phyloP scores from a whole-genome alignment of 1,140 invertebrate genomes.

The Streblospio benedicti region DNA sequence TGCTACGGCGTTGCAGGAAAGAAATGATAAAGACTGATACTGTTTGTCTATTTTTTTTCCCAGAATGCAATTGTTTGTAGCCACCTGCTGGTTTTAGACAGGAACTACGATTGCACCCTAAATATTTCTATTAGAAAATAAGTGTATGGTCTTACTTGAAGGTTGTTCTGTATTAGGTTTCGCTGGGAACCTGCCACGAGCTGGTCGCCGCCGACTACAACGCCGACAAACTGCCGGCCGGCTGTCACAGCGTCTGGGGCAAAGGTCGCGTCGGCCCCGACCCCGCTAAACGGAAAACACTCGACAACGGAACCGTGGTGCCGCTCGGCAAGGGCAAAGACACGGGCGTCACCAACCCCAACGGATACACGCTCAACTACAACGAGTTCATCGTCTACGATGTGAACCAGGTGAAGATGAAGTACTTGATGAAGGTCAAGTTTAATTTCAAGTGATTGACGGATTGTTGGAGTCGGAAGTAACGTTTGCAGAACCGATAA shows the following conservation, averaged over 20 bases:
- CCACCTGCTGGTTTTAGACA: no score
- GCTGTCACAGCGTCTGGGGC: slow-evolving; percentile 41
- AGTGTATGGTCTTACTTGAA: not conserved
- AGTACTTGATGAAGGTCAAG: slow-evolving; percentile 44
- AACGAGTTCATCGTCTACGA: slow-evolving; percentile 50
- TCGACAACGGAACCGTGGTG: slow-evolving; percentile 37
- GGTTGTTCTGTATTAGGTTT: slow-evolving; percentile 28
- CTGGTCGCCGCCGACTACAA: slow-evolving; percentile 37
- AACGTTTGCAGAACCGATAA: no score
- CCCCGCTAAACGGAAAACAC: slow-evolving; percentile 22
- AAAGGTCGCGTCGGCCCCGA: slow-evolving; percentile 36
- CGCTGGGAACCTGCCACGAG: slow-evolving; percentile 38
- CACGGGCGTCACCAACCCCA: slow-evolving; percentile 31
- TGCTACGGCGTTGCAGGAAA: no score
- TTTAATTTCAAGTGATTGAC: slow-evolving; percentile 38
- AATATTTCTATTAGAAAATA: no score
- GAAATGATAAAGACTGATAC: no score
- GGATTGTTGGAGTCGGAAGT: no score
- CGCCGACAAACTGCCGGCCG: slow-evolving; percentile 35
- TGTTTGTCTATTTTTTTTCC: no score
- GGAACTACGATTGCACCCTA: no score
- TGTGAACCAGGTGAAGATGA: slow-evolving; percentile 44
- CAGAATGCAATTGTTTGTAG: no score
- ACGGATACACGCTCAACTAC: slow-evolving; percentile 43
- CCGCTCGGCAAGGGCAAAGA: slow-evolving; percentile 38